A percentile compares a stretch with the other conserved stretches of the same genome.
Conservation (phyloP, 2,797 vertebrate genomes). For the Gymnopithys bicolor region DNA sequence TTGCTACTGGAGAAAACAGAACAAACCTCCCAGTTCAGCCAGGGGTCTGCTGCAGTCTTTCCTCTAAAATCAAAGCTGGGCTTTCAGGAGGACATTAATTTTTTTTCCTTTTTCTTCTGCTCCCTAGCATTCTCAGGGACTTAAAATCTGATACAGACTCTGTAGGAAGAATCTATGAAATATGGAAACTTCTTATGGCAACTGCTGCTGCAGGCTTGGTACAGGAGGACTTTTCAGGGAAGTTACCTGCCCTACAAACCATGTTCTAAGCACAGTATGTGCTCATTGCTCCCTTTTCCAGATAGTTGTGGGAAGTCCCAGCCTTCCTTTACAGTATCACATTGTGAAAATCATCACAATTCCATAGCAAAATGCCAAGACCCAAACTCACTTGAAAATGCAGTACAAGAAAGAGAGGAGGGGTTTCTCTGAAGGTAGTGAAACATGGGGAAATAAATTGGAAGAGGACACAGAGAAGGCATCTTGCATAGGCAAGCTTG, state of each 20-base stretch:
- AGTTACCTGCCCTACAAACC: background rate
- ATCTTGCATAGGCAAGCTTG: background rate
- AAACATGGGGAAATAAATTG: background rate
- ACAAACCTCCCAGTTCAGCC: background rate
- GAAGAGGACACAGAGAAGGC: background rate
- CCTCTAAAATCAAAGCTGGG: background rate
- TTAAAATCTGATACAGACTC: background rate
- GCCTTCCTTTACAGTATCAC: background rate
- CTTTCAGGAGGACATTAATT: background rate
- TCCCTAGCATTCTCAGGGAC: background rate
- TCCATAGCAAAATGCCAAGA: background rate
- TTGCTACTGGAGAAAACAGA: background rate
- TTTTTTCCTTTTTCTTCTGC: background rate
- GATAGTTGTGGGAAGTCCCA: background rate
- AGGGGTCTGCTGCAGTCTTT: background rate
- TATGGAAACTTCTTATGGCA: background rate
- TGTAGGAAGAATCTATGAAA: background rate
- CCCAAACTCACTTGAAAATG: background rate
- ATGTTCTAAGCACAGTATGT: accelerated
- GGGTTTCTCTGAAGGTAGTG: background rate
- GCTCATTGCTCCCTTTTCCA: background rate
- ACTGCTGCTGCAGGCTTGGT: background rate
- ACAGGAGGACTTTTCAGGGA: background rate
- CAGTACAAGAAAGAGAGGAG: accelerated
- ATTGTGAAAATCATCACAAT: background rate